These are phyloP conservation scores for Capreolus pygargus DNA, from an alignment of 2,113 vertebrate genomes.

Conservation along the genomic window DNA sequence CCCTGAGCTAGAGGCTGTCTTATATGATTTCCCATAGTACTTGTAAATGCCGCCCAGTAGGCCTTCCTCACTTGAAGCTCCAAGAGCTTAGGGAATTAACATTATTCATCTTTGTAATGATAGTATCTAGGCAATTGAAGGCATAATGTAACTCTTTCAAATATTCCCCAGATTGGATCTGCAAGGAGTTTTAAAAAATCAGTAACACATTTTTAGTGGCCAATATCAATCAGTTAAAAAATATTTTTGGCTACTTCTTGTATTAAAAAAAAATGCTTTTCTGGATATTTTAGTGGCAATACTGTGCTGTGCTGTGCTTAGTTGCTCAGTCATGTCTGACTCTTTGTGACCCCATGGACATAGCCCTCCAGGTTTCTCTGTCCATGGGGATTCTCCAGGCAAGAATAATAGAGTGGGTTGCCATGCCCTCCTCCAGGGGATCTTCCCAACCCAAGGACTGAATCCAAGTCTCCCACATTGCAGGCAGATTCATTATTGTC, in stretches of 20 bases:
- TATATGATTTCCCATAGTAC: background rate
- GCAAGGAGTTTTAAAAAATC: slow-evolving; percentile 4
- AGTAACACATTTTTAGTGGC: background rate
- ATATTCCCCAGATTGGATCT: background rate
- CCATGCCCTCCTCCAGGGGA: background rate
- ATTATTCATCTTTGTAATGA: slow-evolving; percentile 34
- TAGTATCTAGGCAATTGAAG: background rate
- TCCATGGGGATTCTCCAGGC: background rate
- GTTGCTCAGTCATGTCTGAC: background rate
- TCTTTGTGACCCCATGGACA: background rate
- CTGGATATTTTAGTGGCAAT: background rate
- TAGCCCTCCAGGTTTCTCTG: background rate
- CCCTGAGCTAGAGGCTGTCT: background rate
- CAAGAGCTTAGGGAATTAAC: background rate
- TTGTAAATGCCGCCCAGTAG: background rate
- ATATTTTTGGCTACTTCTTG: background rate
- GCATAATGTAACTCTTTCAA: slow-evolving; percentile 2
- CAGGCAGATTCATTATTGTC: background rate
- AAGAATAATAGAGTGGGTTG: background rate
- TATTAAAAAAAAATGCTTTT: background rate
- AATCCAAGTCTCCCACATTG: background rate
- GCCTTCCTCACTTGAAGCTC: background rate
- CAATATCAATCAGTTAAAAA: background rate
- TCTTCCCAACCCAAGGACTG: background rate
- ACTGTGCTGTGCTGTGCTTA: background rate